phyloP scores from a whole-genome alignment of 2,888 invertebrate species.

The Chironomus tentans region DNA sequence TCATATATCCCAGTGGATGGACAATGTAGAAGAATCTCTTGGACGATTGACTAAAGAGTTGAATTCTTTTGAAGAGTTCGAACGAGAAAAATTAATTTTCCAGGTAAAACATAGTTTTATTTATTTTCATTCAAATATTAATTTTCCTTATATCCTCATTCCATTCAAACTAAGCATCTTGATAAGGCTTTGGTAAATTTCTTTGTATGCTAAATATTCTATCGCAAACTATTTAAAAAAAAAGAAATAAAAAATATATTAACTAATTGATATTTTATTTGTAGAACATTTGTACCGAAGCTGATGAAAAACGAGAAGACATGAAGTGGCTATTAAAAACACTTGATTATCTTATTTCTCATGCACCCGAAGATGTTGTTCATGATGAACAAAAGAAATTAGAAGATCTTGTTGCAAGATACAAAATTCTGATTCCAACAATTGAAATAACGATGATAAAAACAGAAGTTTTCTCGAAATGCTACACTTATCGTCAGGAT shows the following conservation, averaged over 20 bases:
- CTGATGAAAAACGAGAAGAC: slow-evolving; percentile 81
- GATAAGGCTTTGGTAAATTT: slow-evolving; percentile 23
- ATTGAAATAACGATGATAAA: slow-evolving; percentile 89
- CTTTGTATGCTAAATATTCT: not conserved
- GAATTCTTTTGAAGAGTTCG: slow-evolving; percentile 80
- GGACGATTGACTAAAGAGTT: slow-evolving; percentile 77
- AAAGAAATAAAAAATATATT: not conserved
- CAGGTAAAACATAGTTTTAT: slow-evolving; percentile 52
- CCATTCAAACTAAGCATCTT: slow-evolving; percentile 8
- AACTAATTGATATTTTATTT: slow-evolving; percentile 27
- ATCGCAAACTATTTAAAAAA: not conserved
- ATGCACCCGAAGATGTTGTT: slow-evolving; percentile 72
- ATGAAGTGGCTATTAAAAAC: slow-evolving; percentile 94
- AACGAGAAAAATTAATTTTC: slow-evolving; percentile 79
- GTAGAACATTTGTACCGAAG: slow-evolving; percentile 81
- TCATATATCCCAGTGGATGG: slow-evolving; percentile 88
- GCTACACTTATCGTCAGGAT: slow-evolving; percentile 83
- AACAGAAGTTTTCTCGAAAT: slow-evolving; percentile 85
- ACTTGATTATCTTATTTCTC: slow-evolving; percentile 73
- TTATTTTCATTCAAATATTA: not conserved
- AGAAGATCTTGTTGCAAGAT: slow-evolving; percentile 73
- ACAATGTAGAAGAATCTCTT: slow-evolving; percentile 73
- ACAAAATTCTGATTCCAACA: slow-evolving; percentile 83
- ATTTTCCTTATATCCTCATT: not conserved
- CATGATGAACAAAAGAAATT: slow-evolving; percentile 70